Evolutionary conservation across 2,888 invertebrate genomes (phyloP).

Genomic region (Drosophila paranaensis): DNA sequence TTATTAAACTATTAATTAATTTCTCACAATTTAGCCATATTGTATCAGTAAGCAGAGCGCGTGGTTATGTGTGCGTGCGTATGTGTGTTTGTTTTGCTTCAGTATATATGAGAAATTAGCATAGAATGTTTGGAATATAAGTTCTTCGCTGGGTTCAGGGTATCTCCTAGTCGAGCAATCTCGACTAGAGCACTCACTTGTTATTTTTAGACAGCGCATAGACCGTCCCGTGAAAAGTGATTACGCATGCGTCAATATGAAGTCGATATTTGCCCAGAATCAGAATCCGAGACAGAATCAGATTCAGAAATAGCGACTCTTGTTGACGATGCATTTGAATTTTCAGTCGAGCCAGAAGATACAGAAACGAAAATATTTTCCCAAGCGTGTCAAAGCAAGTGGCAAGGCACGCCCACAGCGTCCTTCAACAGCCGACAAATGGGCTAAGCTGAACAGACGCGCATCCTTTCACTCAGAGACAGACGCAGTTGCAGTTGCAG

Average conservation of each 20-base stretch:
- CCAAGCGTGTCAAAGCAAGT: conserved; percentile 52
- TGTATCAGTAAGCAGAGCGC: too few relatives aligned
- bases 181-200: too few relatives aligned
- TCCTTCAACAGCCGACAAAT: conserved; percentile 5
- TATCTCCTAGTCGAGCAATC: too few relatives aligned
- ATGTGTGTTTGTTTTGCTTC: too few relatives aligned
- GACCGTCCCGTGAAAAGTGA: conserved; percentile 18
- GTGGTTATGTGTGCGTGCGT: too few relatives aligned
- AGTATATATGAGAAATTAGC: too few relatives aligned
- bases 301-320: not conserved
- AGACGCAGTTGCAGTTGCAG: conserved; percentile 7
- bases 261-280: conserved; percentile 41
- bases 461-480: conserved; percentile 68
- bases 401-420: conserved; percentile 58
- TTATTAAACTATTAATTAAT: too few relatives aligned
- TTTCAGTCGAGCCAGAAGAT: conserved; percentile 35
- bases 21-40: too few relatives aligned
- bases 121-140: too few relatives aligned
- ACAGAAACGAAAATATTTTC: conserved; percentile 47
- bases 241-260: conserved; percentile 32
- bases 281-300: not conserved
- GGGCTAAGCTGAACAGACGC: not conserved
- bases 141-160: too few relatives aligned
- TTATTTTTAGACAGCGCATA: conserved; percentile 41
- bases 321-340: conserved; percentile 45